A percentile compares a stretch with the other conserved stretches of the same genome.
These are phyloP conservation scores for Plestiodon gilberti DNA, from an alignment of 2,113 vertebrate genomes.

Conservation along the genomic window DNA sequence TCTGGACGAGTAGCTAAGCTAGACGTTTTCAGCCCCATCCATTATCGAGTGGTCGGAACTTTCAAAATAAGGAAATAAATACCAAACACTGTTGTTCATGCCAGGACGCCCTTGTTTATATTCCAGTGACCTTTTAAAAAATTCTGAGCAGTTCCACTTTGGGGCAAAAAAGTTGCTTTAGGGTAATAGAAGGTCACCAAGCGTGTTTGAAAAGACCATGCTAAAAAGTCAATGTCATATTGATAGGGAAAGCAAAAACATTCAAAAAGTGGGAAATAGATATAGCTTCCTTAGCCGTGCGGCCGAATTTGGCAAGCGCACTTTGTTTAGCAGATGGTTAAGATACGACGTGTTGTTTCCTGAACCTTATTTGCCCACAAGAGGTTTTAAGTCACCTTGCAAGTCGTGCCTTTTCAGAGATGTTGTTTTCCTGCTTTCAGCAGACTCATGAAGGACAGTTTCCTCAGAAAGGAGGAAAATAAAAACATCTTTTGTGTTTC, in stretches of 20 bases:
- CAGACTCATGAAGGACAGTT: neutral
- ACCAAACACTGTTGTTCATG: slow-evolving; percentile 4
- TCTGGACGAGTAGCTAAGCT: neutral
- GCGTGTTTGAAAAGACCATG: neutral
- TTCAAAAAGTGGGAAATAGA: neutral
- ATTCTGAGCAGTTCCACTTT: neutral
- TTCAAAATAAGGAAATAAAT: slow-evolving; percentile 16
- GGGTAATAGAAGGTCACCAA: neutral
- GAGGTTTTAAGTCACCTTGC: neutral
- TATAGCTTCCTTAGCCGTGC: neutral
- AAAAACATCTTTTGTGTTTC: neutral
- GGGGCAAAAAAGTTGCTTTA: neutral
- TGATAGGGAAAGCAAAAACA: neutral
- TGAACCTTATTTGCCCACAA: neutral
- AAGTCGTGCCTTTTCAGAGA: neutral
- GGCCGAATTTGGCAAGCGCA: neutral
- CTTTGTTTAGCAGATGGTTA: neutral
- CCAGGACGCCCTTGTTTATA: slow-evolving; percentile 2
- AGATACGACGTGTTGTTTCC: neutral
- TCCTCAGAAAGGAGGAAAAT: neutral
- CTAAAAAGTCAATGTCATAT: slow-evolving; percentile 1
- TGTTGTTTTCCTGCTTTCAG: neutral
- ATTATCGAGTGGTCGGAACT: slow-evolving; percentile 5
- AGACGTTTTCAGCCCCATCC: neutral
- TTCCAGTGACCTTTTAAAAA: slow-evolving; percentile 8